Conservation (phyloP, 2,113 vertebrate genomes). For the Equus quagga region DNA sequence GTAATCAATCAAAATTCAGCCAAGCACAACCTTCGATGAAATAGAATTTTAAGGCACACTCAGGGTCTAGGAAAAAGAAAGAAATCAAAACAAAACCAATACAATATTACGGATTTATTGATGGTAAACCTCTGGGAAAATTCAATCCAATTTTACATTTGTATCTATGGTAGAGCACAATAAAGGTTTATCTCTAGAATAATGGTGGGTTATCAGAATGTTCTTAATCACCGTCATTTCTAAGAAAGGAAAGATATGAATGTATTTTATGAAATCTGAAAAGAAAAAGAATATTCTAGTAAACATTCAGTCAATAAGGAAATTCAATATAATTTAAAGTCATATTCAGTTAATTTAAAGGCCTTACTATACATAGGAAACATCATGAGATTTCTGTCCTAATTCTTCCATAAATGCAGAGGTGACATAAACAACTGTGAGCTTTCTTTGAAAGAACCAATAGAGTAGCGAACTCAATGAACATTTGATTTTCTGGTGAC, state of each 20-base stretch:
- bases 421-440: not conserved
- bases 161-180: not conserved
- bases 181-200: not conserved
- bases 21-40: not conserved
- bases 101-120: conserved; percentile 20
- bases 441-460: not conserved
- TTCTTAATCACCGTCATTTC: not conserved
- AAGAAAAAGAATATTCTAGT: not conserved
- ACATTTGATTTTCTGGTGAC: not conserved
- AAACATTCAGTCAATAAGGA: not conserved
- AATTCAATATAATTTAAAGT: not conserved
- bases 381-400: not conserved
- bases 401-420: not conserved
- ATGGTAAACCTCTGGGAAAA: conserved; percentile 40
- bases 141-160: conserved; percentile 15
- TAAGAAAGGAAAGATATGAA: not conserved
- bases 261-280: conserved; percentile 7
- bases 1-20: conserved; percentile 53
- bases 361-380: not conserved
- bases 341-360: not conserved
- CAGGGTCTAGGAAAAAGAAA: not conserved
- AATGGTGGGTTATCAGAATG: not conserved
- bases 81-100: conserved; percentile 45
- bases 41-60: not conserved
- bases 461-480: not conserved